Conservation (phyloP, 2,888 invertebrate genomes). For the Apodemia hepburni region DNA sequence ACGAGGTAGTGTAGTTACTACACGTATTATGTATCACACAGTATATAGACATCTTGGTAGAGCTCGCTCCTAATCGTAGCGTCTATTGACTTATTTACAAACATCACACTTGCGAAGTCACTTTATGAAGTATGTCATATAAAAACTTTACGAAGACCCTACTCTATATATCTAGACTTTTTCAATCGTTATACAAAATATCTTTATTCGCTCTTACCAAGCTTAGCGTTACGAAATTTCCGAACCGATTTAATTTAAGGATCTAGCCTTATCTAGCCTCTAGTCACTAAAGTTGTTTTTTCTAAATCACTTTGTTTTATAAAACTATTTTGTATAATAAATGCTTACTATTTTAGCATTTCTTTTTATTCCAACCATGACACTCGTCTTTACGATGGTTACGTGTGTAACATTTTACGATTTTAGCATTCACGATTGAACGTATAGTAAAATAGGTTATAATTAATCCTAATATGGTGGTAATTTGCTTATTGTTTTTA, state of each 20-base stretch:
- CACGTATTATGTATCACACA: slow-evolving; percentile 70
- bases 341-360: slow-evolving; percentile 63
- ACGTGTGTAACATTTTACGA: too few relatives aligned
- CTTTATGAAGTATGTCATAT: slow-evolving; percentile 72
- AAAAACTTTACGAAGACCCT: slow-evolving; percentile 69
- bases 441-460: too few relatives aligned
- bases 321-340: slow-evolving; percentile 59
- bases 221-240: slow-evolving; percentile 57
- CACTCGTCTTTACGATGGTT: background rate
- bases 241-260: slow-evolving; percentile 41
- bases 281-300: slow-evolving; percentile 54
- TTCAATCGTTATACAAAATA: slow-evolving; percentile 77
- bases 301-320: slow-evolving; percentile 55
- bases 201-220: slow-evolving; percentile 64
- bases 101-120: slow-evolving; percentile 76
- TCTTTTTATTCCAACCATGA: slow-evolving; percentile 27
- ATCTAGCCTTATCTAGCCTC: slow-evolving; percentile 52
- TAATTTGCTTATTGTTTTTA: too few relatives aligned
- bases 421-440: too few relatives aligned
- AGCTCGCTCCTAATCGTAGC: slow-evolving; percentile 37
- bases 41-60: slow-evolving; percentile 42
- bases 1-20: slow-evolving; percentile 77
- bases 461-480: too few relatives aligned
- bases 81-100: slow-evolving; percentile 58
- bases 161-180: slow-evolving; percentile 53